Percentiles rank a stretch among this genome's conserved stretches.
Conservation (phyloP, 2,113 vertebrate species). For the Callipepla californica region DNA sequence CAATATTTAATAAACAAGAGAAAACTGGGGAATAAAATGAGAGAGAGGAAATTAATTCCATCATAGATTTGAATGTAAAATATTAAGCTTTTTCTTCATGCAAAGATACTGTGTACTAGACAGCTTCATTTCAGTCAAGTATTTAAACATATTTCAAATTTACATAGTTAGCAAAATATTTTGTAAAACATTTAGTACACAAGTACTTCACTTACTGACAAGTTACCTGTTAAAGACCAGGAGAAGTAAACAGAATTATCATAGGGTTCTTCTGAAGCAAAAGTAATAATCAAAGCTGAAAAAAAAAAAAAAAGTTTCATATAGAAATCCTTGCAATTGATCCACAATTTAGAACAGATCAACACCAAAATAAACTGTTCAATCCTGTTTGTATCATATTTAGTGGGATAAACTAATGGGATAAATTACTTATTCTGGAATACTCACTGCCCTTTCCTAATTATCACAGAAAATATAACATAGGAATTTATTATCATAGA, state of each 20-base stretch:
- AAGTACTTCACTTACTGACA: neutral
- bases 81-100: neutral
- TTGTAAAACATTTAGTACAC: neutral
- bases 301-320: neutral
- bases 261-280: neutral
- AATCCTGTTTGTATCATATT: neutral
- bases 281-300: neutral
- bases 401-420: neutral
- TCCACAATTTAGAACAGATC: neutral
- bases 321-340: neutral
- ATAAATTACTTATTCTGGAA: slow-evolving; percentile 32
- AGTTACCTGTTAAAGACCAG: neutral
- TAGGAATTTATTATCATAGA: neutral
- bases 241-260: neutral
- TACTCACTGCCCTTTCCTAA: neutral
- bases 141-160: neutral
- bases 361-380: neutral
- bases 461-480: slow-evolving; percentile 13
- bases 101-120: neutral
- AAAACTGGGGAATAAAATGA: neutral
- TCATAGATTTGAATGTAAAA: neutral
- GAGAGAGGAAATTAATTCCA: neutral
- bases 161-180: neutral
- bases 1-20: neutral
- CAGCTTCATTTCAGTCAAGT: neutral